These are phyloP conservation scores for Collichthys lucidus DNA, from an alignment of 2,113 vertebrate species.

Conservation along the genomic window DNA sequence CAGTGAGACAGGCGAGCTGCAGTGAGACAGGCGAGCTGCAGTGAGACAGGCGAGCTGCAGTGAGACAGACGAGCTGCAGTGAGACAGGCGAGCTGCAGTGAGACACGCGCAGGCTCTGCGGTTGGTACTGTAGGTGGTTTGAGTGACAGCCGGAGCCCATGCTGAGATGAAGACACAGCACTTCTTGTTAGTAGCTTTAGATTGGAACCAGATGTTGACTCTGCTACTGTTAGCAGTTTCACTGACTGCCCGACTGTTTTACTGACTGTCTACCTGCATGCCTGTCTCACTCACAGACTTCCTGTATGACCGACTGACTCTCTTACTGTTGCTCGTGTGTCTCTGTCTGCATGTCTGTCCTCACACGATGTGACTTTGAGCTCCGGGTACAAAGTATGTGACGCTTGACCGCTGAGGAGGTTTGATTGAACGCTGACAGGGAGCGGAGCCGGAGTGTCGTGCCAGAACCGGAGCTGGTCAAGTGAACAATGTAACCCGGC, in stretches of 20 bases:
- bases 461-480: too few relatives aligned
- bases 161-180: slow-evolving; percentile 70
- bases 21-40: too few relatives aligned
- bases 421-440: too few relatives aligned
- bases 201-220: slow-evolving; percentile 83
- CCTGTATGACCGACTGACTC: not conserved
- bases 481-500: too few relatives aligned
- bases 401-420: too few relatives aligned
- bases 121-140: slow-evolving; percentile 51
- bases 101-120: not conserved
- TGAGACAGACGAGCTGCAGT: too few relatives aligned
- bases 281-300: slow-evolving; percentile 5
- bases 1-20: too few relatives aligned
- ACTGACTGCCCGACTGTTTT: slow-evolving; percentile 38
- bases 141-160: slow-evolving; percentile 80
- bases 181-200: slow-evolving; percentile 70
- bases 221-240: slow-evolving; percentile 77
- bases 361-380: too few relatives aligned
- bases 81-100: not conserved
- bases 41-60: too few relatives aligned
- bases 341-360: not conserved
- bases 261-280: slow-evolving; percentile 28
- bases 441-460: too few relatives aligned
- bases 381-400: too few relatives aligned
- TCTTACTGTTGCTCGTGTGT: not conserved